These are phyloP conservation scores for Aricia artaxerxes DNA, from an alignment of 2,888 invertebrate species.

Conservation along the genomic window DNA sequence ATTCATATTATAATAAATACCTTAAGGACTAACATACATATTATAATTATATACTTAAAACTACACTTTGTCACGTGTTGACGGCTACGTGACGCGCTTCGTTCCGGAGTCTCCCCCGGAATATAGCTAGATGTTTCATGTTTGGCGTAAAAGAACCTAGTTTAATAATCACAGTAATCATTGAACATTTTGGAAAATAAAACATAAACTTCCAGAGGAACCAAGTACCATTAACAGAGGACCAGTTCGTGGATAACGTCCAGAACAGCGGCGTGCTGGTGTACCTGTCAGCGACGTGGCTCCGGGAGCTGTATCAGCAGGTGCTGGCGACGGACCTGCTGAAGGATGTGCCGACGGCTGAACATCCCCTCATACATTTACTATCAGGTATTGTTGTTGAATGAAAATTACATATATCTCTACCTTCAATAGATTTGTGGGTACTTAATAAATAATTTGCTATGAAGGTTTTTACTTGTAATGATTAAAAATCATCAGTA, in stretches of 20 bases:
- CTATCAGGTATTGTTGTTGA: slow-evolving; percentile 66
- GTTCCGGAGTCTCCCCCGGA: no score
- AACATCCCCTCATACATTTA: slow-evolving; percentile 86
- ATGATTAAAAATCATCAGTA: no score
- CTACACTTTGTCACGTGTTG: no score
- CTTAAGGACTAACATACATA: no score
- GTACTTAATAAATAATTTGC: no score
- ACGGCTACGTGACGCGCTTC: no score
- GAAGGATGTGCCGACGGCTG: slow-evolving; percentile 84
- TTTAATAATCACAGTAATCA: no score
- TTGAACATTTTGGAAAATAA: neutral
- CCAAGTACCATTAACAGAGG: slow-evolving; percentile 85
- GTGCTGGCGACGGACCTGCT: slow-evolving; percentile 87
- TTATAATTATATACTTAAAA: no score
- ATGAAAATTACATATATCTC: neutral
- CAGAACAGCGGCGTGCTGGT: slow-evolving; percentile 95
- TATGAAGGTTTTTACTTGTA: no score
- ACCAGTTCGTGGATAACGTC: slow-evolving; percentile 95
- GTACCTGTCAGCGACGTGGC: slow-evolving; percentile 95
- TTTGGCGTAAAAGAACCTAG: no score
- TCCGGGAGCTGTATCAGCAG: slow-evolving; percentile 94
- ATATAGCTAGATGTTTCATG: no score
- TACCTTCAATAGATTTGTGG: neutral
- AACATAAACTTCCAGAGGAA: slow-evolving; percentile 50
- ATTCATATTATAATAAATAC: no score